Evolutionary conservation across 2,797 vertebrate species (phyloP).

Genomic region (Petrocephalus schoutedeni): DNA sequence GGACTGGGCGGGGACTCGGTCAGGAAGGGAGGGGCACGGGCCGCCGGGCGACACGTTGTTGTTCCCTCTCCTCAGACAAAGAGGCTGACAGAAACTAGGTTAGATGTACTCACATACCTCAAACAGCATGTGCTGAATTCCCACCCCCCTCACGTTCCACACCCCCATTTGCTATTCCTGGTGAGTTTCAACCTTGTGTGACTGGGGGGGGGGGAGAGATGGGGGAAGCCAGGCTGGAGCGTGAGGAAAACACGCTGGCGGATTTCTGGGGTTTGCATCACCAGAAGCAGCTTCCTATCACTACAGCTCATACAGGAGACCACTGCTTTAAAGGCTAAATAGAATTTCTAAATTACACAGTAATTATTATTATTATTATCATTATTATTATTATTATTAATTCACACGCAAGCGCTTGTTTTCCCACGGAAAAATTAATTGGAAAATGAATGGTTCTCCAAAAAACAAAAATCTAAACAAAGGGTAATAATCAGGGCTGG

Average conservation of each 20-base stretch:
- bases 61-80: slow-evolving; percentile 46
- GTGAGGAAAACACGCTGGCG: slow-evolving; percentile 36
- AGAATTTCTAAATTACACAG: slow-evolving; percentile 32
- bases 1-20: slow-evolving; percentile 16
- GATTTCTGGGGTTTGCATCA: slow-evolving; percentile 76
- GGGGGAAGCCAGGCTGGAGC: slow-evolving; percentile 17
- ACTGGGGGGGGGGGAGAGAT: slow-evolving; percentile 8
- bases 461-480: slow-evolving; percentile 45
- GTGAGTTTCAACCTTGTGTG: slow-evolving; percentile 19
- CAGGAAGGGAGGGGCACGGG: slow-evolving; percentile 1
- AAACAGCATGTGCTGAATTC: slow-evolving; percentile 40
- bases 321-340: slow-evolving; percentile 39
- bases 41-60: slow-evolving; percentile 35
- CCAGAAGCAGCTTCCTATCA: slow-evolving; percentile 45
- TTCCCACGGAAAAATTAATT: slow-evolving; percentile 46
- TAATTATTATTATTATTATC: neutral
- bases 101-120: slow-evolving; percentile 42
- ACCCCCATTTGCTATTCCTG: slow-evolving; percentile 6
- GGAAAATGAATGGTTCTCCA: slow-evolving; percentile 20
- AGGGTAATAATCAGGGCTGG: slow-evolving; percentile 38
- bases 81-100: slow-evolving; percentile 43
- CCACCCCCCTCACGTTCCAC: slow-evolving; percentile 2
- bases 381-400: neutral
- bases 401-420: slow-evolving; percentile 35
- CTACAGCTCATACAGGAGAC: slow-evolving; percentile 34